Base-by-base conservation (phyloP, 2,888 invertebrate species). In the Dioctria rufipes region DNA sequence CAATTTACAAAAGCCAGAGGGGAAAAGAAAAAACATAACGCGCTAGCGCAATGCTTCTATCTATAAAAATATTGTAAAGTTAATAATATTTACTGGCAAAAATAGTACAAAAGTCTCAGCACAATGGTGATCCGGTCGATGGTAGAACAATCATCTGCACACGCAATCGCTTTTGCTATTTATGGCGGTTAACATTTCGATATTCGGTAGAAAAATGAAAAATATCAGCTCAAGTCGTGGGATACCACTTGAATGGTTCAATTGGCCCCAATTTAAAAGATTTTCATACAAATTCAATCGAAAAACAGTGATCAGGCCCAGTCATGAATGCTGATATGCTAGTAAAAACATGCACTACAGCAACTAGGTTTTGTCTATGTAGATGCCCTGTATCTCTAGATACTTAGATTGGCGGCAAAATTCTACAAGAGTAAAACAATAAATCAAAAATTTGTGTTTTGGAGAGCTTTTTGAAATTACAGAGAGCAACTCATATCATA, bases 151-250 rank as follows among this genome's bases (percentile, higher is more conserved):
- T 75, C 75, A 75, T 75, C 75, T 42, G 75, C 42, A 46, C 75
- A 60, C 75, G 75, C 61, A 75, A 75, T 75, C 75, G 75, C 25
- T 25, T 49, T 40, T 51, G 58, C 60, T 75, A 60, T 61, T 75
- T 75, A 75, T 75, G 75, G 75, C 75, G 60, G 60, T 75, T 71
- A 60, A 25, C 75, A 75, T 75, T 75, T 75, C 43, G 40, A 11
- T 51, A 25, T 25, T 25, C 25, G 25, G 25, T 25, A 25, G 42
- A 43, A 60, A 75, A 75, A 75, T 43, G 61, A 75, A 60, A 58
- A 13, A 75, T 37, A 75, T 58, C 58, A 25, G 60, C 43, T 3
- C 58, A 3, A 25, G 42, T 75, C 75, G 75, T 75, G 75, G 75
- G 75, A 75, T 75, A 75, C 75, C 60, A 61, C 58, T 75, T 42